Evolutionary conservation across 2,113 vertebrate genomes (phyloP).

Genomic region (Cyrtonyx montezumae): DNA sequence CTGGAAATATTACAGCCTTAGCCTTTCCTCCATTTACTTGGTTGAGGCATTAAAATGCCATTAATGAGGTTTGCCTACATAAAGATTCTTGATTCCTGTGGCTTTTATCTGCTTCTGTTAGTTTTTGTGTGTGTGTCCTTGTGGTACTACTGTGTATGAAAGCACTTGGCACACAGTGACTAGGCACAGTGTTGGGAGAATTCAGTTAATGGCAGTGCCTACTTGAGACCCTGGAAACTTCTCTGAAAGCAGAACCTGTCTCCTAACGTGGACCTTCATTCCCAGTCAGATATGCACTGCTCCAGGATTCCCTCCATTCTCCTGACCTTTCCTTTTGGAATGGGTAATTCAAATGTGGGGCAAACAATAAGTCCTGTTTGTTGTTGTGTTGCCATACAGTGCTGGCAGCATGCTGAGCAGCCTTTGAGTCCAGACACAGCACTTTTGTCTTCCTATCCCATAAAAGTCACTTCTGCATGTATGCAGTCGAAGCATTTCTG

Average conservation of each 20-base stretch:
- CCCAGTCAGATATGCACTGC: fast-evolving
- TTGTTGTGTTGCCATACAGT: neutral
- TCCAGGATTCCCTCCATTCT: neutral
- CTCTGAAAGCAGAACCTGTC: neutral
- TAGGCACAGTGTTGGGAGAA: neutral
- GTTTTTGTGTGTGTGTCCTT: neutral
- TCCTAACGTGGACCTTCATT: fast-evolving
- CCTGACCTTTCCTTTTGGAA: neutral
- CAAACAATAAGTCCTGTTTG: neutral
- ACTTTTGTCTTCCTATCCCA: neutral
- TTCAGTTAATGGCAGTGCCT: neutral
- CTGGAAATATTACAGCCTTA: conserved; percentile 3
- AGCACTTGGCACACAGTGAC: fast-evolving
- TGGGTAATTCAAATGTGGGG: neutral
- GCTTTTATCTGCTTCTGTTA: neutral
- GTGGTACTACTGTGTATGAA: neutral
- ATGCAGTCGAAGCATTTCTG: neutral
- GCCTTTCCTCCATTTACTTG: neutral
- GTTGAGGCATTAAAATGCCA: neutral
- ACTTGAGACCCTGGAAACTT: neutral
- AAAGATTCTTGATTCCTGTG: neutral
- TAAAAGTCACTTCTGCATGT: neutral
- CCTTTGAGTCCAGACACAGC: neutral
- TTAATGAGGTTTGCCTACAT: neutral
- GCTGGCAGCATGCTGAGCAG: neutral